Base-by-base conservation (phyloP, 2,888 invertebrate species). In the Mesochorus sp. region DNA sequence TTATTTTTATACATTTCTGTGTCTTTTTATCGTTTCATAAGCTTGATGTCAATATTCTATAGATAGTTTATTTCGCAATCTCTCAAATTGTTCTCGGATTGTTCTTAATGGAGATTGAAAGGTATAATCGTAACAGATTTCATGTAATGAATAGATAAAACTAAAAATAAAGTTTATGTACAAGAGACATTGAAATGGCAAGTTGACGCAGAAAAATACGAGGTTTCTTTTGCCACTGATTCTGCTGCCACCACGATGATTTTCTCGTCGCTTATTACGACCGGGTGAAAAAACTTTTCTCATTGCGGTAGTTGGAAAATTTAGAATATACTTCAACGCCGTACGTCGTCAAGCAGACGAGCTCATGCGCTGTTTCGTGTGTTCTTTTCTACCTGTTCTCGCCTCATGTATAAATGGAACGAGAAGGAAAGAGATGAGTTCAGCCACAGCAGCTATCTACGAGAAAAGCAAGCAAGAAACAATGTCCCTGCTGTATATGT, bases 241-340 rank as follows among this genome's bases (percentile, higher is more conserved):
- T 62, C 31, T 1, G 44, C 8, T n/a, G 17, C 8, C 39, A 61
- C 37, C 49, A 21, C 34, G 53, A 55, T 64, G 44, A 17, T 44
- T 14, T 55, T 79, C 72, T 76, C 82, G 78, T 82, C 83, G 86
- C 85, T 88, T 87, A 88, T 88, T 87, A 84, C 85, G 80, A 80
- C 81, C 81, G 57, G 78, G n/a, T n/a, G n/a, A n/a, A n/a, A 79
- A 87, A 88, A 88, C 87, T 89, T 89, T 89, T 88, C 88, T 88
- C 87, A 88, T 89, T 87, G 82, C 84, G 81, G 76, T 66, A 72
- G 80, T 76, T 74, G 73, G 75, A 47, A 70, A 84, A 83, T 84
- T 83, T 73, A 80, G 81, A 81, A 82, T 81, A 76, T 81, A 80
- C 75, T 77, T 76, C 79, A 81, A 82, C 80, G 79, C 71, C 44